Evolutionary conservation across 1,140 invertebrate species (phyloP), one percentile per base, ranked within the genome.

Genomic region (Lethrus apterus): DNA sequence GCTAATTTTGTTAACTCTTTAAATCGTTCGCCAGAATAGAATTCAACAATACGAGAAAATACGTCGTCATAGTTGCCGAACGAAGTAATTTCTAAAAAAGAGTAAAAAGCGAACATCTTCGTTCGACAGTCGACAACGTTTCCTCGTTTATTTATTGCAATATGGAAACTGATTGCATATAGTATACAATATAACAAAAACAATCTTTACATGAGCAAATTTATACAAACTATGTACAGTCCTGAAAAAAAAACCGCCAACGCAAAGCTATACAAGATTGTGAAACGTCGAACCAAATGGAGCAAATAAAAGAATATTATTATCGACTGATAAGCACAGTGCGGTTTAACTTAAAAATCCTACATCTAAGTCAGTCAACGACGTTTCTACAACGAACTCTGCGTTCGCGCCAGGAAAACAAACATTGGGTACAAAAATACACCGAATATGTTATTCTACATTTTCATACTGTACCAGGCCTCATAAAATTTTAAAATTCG

Each of bases 391-490:
- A 45, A 50, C 42, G 45, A 49, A 55, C 55, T 59, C 52, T 57
- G 53, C 58, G 45, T 26, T 40, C 41, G 43, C 50, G 55, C 42
- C 47, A 45, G 54, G 57, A 42, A 50, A 56, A 56, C 55, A 62
- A 63, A 62, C 51, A 59, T 57, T 63, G 62, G 64, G 62, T 66
- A 66, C 63, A 66, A 66, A 66, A 65, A 66, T 66, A 65, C 64
- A 64, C 64, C 59, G 57, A 64, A 61, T 58, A 59, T 60, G 52
- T 61, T 57, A 56, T 47, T 59, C 54, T 59, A 59, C 58, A 48
- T 38, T 51, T 47, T 63, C 58, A 62, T 63, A 62, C 58, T 64
- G 59, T 62, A 58, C 55, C 60, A 64, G 59, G 62, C 60, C 57
- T 64, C 57, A 59, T 65, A 63, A 66, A 66, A 63, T 65, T 66